Conservation (phyloP, 37 sponge, comb jelly and placozoan genomes). For the Crambe crambe region DNA sequence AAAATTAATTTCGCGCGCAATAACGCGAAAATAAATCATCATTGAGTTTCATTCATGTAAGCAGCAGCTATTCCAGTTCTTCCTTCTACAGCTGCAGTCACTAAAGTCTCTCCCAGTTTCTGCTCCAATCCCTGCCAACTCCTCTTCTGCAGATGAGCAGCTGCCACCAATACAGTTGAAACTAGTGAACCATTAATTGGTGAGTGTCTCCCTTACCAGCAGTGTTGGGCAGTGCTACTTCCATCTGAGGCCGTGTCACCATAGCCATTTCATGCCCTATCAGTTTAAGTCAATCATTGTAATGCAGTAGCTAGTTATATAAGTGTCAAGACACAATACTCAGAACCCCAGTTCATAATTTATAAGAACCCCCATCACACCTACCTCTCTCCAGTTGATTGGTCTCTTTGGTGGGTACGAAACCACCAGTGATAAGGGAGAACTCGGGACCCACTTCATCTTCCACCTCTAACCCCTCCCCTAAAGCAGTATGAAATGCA, state of each 20-base stretch:
- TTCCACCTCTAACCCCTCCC: neutral
- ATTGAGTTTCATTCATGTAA: slow-evolving; percentile 62
- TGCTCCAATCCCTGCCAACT: slow-evolving; percentile 84
- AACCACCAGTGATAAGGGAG: slow-evolving; percentile 60
- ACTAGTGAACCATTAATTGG: no score
- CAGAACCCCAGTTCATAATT: neutral
- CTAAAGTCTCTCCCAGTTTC: slow-evolving; percentile 74
- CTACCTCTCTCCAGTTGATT: slow-evolving; percentile 10
- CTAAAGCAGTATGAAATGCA: slow-evolving; percentile 16
- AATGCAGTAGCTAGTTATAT: no score
- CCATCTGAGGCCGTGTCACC: slow-evolving; percentile 18
- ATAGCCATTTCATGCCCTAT: slow-evolving; percentile 3
- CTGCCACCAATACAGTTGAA: neutral
- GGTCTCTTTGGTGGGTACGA: slow-evolving; percentile 25
- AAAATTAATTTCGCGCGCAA: no score
- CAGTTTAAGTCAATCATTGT: neutral
- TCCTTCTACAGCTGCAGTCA: slow-evolving; percentile 57
- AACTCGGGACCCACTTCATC: slow-evolving; percentile 55
- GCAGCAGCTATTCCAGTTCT: slow-evolving; percentile 51
- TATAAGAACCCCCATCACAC: neutral
- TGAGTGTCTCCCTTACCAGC: slow-evolving; percentile 17
- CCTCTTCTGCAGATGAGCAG: slow-evolving; percentile 55
- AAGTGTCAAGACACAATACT: neutral
- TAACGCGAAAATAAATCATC: no score
- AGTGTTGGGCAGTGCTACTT: slow-evolving; percentile 30